These are phyloP conservation scores for Pristiophorus japonicus DNA, from an alignment of 2,113 vertebrate species.

Conservation along the genomic window DNA sequence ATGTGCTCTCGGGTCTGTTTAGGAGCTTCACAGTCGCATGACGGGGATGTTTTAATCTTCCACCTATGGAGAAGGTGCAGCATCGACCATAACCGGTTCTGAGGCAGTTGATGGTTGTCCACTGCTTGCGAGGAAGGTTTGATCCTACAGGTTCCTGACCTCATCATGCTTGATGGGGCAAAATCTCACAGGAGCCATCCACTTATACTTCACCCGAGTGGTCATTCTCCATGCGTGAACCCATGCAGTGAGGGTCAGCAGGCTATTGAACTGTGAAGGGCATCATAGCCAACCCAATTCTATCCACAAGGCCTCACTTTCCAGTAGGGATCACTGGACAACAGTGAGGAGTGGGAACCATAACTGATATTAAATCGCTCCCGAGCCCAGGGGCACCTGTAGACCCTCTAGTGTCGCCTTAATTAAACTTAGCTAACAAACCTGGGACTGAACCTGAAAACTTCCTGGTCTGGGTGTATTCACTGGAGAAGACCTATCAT, in stretches of 20 bases:
- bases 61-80: too few relatives aligned
- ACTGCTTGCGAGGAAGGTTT: too few relatives aligned
- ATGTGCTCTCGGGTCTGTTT: too few relatives aligned
- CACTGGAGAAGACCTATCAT: neutral
- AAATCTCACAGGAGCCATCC: too few relatives aligned
- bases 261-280: neutral
- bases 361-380: neutral
- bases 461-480: neutral
- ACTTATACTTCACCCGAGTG: neutral
- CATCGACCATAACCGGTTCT: too few relatives aligned
- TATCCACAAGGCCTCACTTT: neutral
- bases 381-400: neutral
- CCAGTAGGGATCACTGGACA: neutral
- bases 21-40: too few relatives aligned
- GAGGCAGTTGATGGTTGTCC: too few relatives aligned
- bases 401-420: neutral
- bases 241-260: neutral
- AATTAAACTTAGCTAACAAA: neutral
- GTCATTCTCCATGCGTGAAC: neutral
- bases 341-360: neutral
- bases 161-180: too few relatives aligned
- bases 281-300: neutral
- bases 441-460: neutral
- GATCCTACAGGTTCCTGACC: too few relatives aligned
- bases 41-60: too few relatives aligned